Conservation (phyloP, 2,888 invertebrate genomes). For the Melipona beecheii region DNA sequence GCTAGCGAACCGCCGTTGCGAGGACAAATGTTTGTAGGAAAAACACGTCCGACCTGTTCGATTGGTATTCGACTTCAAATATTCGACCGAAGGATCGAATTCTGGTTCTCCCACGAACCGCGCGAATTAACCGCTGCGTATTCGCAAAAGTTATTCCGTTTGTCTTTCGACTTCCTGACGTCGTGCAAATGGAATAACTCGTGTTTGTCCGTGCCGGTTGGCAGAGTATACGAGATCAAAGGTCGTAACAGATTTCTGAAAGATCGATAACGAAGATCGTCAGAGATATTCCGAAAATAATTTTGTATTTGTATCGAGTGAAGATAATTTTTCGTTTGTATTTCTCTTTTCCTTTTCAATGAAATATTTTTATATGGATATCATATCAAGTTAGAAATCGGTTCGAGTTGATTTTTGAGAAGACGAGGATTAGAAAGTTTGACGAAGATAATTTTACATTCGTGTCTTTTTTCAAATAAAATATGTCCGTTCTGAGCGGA, state of each 20-base stretch:
- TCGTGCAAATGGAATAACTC: constrained; percentile 33
- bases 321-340: too few relatives aligned
- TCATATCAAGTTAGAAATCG: neutral
- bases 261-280: neutral
- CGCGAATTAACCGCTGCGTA: constrained; percentile 33
- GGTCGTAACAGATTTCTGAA: neutral
- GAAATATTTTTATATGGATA: neutral
- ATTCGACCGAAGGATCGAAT: constrained; percentile 10
- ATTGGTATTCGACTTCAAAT: constrained; percentile 18
- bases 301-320: neutral
- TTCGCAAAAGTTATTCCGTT: constrained; percentile 29
- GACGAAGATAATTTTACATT: too few relatives aligned
- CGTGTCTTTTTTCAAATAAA: too few relatives aligned
- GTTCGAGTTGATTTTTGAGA: neutral
- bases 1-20: neutral
- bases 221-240: constrained; percentile 35
- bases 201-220: neutral
- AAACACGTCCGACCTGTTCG: constrained; percentile 17
- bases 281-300: neutral
- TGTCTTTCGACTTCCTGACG: constrained; percentile 14
- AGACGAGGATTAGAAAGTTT: too few relatives aligned
- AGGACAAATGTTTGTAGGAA: constrained; percentile 17
- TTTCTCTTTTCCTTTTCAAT: neutral
- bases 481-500: neutral
- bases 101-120: constrained; percentile 4